phyloP scores from a whole-genome alignment of 92 coral and sea anemone genomes.

The Paragorgia papillata region DNA sequence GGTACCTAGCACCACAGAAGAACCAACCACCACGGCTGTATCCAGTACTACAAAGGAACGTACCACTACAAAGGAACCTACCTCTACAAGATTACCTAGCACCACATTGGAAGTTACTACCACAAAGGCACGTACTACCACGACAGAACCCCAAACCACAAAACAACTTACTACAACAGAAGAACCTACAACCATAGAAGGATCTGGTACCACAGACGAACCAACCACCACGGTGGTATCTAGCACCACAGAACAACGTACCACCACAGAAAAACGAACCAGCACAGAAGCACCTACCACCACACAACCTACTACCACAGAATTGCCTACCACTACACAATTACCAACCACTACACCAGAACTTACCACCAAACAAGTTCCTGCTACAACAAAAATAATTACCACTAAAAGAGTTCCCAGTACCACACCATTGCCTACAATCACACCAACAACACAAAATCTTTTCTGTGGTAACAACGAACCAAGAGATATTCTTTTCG shows the following conservation, averaged over 20 bases:
- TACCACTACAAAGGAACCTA: conserved; percentile 12
- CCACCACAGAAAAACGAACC: neutral
- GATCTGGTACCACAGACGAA: neutral
- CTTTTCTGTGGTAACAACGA: conserved; percentile 8
- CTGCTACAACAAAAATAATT: neutral
- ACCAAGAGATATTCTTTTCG: conserved; percentile 16
- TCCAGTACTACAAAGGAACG: conserved; percentile 24
- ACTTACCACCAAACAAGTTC: neutral
- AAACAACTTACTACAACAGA: no score
- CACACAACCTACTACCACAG: no score
- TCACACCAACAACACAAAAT: no score
- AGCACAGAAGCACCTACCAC: no score
- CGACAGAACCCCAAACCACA: no score
- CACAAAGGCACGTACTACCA: neutral
- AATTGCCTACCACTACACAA: neutral
- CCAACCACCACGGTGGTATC: neutral
- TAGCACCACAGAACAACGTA: conserved; percentile 21
- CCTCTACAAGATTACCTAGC: neutral
- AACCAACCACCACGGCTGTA: neutral
- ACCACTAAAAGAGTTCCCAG: no score
- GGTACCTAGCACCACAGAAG: neutral
- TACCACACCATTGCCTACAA: no score
- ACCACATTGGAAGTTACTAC: conserved; percentile 23
- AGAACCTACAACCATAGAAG: no score
- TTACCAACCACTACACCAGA: conserved; percentile 21